Conservation (phyloP, 2,888 invertebrate species). For the Bellardia bayeri region DNA sequence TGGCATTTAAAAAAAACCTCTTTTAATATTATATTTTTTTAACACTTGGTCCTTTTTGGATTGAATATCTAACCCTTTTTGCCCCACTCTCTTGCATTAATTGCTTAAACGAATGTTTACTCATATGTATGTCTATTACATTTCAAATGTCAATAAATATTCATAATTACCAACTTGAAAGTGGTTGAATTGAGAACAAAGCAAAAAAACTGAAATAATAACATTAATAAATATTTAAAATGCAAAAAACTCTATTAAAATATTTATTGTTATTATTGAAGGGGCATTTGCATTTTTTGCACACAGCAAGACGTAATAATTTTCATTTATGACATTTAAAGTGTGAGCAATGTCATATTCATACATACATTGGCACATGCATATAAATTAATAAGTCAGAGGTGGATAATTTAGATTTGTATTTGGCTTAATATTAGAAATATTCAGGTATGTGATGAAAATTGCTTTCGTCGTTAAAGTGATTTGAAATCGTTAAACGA, state of each 20-base stretch:
- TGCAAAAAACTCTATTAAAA: constrained; percentile 52
- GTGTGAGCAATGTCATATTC: constrained; percentile 47
- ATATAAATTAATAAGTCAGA: constrained; percentile 19
- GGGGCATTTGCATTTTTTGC: constrained; percentile 1
- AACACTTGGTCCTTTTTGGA: neutral
- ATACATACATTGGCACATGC: neutral
- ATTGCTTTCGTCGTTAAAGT: too few relatives aligned
- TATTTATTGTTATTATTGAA: constrained; percentile 58
- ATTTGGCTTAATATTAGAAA: too few relatives aligned
- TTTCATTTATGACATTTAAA: constrained; percentile 49
- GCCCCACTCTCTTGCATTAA: neutral
- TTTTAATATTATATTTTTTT: too few relatives aligned
- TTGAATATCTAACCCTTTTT: constrained; percentile 4
- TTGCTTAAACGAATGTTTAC: neutral
- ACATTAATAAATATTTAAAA: constrained; percentile 30
- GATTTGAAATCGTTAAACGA: too few relatives aligned
- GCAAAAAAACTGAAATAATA: constrained; percentile 11
- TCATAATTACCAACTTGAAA: constrained; percentile 61
- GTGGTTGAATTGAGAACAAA: constrained; percentile 35
- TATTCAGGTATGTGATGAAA: too few relatives aligned
- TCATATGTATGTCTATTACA: constrained; percentile 3
- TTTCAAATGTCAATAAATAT: constrained; percentile 37
- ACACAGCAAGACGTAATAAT: constrained; percentile 46
- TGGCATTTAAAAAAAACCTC: neutral
- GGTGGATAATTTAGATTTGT: neutral